Base-by-base conservation (phyloP, 2,888 invertebrate genomes). In the Alloplasta piceator region DNA sequence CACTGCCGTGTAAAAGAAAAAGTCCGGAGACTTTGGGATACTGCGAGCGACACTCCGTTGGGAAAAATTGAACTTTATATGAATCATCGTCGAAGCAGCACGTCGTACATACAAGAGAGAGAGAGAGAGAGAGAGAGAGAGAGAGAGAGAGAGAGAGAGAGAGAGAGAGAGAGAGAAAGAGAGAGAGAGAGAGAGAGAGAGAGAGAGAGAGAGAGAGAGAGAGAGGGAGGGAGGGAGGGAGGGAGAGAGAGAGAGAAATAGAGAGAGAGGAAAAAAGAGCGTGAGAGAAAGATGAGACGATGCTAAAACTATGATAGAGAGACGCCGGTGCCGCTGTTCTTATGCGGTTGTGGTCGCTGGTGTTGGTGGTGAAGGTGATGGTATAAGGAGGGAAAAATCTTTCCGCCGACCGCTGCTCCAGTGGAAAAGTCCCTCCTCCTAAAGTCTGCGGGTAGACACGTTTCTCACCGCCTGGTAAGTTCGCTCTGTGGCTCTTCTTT, bases 41-140 rank as follows among this genome's bases (percentile, higher is more conserved):
- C 16, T 60, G 64, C 36, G 26, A 38, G 38, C 58, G 70, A 26
- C 41, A 3, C 26, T 26, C 26, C 36, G 67, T 75, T 67, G 43
- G 61, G 12, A 72, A 82, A 79, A 70, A 71, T 82, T 71, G 43
- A 67, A 80, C 63, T 82, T 76, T 61, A 26, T 26, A 67, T 46
- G 56, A 76, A 76, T 75, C 67, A 72, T 26, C 61, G 67, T 9
- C 14, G 48, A 61, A 61, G 14, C 46, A 70, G 66, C 60, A 46
- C 52, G 68, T 64, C 64, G 70, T 36, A 39, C 10, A 39, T 61
- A 50, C 10, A 38, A 58, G 46, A 46, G 48, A 71, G 58, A 38
- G 10, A 60, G 26, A 61, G n/a, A 52, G 41, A 63, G 39, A 52
- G 48, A 50, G 41, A n/a, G 43, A 55, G 55, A 60, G 58, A 26